Evolutionary conservation across 2,797 vertebrate species (phyloP).

Genomic region (Percopsis omiscomaycus): DNA sequence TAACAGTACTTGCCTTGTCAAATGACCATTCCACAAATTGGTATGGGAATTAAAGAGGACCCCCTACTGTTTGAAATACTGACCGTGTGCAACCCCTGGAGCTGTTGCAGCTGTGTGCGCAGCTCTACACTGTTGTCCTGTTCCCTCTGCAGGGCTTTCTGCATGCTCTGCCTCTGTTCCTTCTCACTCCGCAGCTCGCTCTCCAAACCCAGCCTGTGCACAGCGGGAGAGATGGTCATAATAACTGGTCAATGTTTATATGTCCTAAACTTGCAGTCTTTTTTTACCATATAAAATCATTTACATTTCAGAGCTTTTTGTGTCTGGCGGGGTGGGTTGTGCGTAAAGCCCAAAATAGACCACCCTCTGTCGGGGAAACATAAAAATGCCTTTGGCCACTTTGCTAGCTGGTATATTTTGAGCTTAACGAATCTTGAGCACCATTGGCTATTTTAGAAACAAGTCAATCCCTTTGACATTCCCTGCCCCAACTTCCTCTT

Average conservation of each 20-base stretch:
- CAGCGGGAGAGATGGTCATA: not conserved
- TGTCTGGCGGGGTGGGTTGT: no score
- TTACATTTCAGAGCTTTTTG: no score
- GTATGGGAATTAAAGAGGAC: not conserved
- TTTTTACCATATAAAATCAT: no score
- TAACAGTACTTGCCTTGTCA: no score
- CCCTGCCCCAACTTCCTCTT: no score
- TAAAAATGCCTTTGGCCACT: no score
- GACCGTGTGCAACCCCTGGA: slow-evolving; percentile 88
- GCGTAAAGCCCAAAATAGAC: no score
- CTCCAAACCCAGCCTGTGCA: slow-evolving; percentile 84
- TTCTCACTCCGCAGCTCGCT: slow-evolving; percentile 88
- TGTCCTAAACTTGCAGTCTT: not conserved
- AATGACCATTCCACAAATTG: not conserved
- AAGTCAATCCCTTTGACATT: no score
- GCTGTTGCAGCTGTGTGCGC: slow-evolving; percentile 90
- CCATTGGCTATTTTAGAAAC: no score
- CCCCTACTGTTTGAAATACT: slow-evolving; percentile 15
- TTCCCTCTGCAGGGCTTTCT: slow-evolving; percentile 86
- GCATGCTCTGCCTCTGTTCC: slow-evolving; percentile 89
- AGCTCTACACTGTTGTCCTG: slow-evolving; percentile 87
- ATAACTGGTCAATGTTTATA: not conserved
- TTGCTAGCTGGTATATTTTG: no score
- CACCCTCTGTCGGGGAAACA: no score
- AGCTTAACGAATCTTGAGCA: no score